These are phyloP conservation scores for Cryptocheilus praepositus DNA, from an alignment of 2,888 invertebrate species.

Conservation along the genomic window DNA sequence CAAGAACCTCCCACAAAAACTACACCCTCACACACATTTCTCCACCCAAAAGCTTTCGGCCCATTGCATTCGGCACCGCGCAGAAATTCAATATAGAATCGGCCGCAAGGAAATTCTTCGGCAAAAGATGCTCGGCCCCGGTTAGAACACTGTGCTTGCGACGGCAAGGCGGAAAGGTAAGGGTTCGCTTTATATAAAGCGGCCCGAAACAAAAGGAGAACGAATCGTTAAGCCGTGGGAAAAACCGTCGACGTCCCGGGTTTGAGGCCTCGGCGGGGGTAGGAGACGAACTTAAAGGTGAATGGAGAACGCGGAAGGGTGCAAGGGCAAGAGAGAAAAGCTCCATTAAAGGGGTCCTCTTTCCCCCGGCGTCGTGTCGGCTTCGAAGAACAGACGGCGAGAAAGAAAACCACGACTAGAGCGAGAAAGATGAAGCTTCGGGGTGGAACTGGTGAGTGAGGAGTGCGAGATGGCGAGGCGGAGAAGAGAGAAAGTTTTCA, in stretches of 20 bases:
- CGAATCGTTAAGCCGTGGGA: constrained; percentile 40
- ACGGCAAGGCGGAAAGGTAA: neutral
- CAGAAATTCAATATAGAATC: neutral
- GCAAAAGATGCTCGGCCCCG: neutral
- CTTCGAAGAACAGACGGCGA: constrained; percentile 6
- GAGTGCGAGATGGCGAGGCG: constrained; percentile 1
- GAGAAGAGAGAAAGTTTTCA: constrained; percentile 35
- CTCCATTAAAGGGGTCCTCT: constrained; percentile 46
- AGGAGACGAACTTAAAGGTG: constrained; percentile 35
- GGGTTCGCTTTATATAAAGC: constrained; percentile 25
- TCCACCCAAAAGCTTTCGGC: too few relatives aligned
- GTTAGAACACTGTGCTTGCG: neutral
- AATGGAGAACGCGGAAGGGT: constrained; percentile 39
- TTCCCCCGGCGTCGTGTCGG: constrained; percentile 31
- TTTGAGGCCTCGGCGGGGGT: constrained; percentile 3
- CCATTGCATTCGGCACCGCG: neutral
- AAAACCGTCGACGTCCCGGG: constrained; percentile 3
- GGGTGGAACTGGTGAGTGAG: constrained; percentile 6
- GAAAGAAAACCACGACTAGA: neutral
- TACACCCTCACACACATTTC: too few relatives aligned
- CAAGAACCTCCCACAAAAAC: too few relatives aligned
- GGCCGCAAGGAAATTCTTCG: constrained; percentile 21
- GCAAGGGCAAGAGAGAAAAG: constrained; percentile 41
- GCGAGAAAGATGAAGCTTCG: neutral
- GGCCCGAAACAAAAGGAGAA: constrained; percentile 41